Percentiles rank a stretch among this genome's conserved stretches.
Evolutionary conservation across 2,888 invertebrate species (phyloP).

Genomic region (Tiliacea citrago): DNA sequence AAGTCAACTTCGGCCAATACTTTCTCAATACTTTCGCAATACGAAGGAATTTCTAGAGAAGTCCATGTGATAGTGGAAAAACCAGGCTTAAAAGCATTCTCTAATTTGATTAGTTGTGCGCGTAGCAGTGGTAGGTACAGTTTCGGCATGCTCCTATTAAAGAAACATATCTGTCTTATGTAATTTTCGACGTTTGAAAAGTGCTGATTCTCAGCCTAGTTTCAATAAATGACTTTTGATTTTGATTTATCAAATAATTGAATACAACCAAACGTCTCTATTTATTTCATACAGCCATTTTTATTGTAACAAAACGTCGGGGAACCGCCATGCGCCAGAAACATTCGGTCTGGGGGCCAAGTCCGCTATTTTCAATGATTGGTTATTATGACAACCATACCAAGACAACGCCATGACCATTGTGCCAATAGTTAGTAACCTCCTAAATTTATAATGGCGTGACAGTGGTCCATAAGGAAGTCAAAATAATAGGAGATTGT

Average conservation of each 20-base stretch:
- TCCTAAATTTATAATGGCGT: no score
- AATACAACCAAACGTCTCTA: not conserved
- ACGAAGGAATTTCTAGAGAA: conserved; percentile 93
- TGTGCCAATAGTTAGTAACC: no score
- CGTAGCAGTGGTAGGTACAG: conserved; percentile 93
- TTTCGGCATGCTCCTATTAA: conserved; percentile 90
- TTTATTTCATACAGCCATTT: not conserved
- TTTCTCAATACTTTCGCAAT: conserved; percentile 90
- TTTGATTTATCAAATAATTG: no score
- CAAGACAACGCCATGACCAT: no score
- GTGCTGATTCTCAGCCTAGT: no score
- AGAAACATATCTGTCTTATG: no score
- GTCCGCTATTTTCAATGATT: no score
- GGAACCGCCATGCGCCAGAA: not conserved
- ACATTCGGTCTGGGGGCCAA: not conserved
- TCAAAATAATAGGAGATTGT: no score
- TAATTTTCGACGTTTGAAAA: no score
- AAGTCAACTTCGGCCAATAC: conserved; percentile 92
- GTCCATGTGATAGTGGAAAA: conserved; percentile 96
- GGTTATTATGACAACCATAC: no score
- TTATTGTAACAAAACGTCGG: not conserved
- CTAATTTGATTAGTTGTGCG: conserved; percentile 92
- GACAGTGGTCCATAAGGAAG: no score
- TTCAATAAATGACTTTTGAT: no score
- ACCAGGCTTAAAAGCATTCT: conserved; percentile 94